Base-by-base conservation (phyloP, 2,797 vertebrate genomes). In the Echiichthys vipera region DNA sequence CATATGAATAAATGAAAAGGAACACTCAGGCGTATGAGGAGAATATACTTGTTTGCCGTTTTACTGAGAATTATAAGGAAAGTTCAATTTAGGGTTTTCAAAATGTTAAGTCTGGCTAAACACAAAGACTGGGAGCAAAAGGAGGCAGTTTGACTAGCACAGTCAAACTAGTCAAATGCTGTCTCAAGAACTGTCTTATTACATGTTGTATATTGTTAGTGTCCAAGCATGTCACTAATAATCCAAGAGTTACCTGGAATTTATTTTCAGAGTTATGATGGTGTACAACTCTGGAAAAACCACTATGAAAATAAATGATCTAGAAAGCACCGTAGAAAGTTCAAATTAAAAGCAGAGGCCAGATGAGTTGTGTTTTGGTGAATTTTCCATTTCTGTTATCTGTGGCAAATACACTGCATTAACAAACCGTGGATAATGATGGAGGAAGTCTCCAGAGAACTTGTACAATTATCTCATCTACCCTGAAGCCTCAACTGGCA, bases 401-500 rank as follows among this genome's bases (percentile, higher is more conserved):
- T 56, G 49, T 47, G 77, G 77, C 49, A 70, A 71, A 74, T 36
- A 40, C 20, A 25, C 73, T 63, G 64, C 61, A 34, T 43, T 58
- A 78, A 80, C 80, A 88, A 70, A 80, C 79, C 70, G 75, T 47
- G 58, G 65, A 59, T 85, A 85, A 80, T 81, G 84, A 84, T 51
- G 65, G 77, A 59, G 65, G 57, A 34, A 24, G 56, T 84, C 85
- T 84, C 83, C 14, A 22, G 84, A 81, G 85, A 62, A 80, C 72
- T 59, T 74, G 67, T 27, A 40, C 87, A 88, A 90, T 90, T 89
- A 90, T 82, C 83, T 87, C 80, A 74, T 79, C 78, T 80, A 74
- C 74, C 74, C 74, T 61, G 70, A 67, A 78, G 78, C 74, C 30
- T 81, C 65, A 34, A 63, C 71, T 79, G 73, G 74, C 81, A 83